Evolutionary conservation across 1,140 invertebrate genomes (phyloP).

Genomic region (Drosophila biarmipes): DNA sequence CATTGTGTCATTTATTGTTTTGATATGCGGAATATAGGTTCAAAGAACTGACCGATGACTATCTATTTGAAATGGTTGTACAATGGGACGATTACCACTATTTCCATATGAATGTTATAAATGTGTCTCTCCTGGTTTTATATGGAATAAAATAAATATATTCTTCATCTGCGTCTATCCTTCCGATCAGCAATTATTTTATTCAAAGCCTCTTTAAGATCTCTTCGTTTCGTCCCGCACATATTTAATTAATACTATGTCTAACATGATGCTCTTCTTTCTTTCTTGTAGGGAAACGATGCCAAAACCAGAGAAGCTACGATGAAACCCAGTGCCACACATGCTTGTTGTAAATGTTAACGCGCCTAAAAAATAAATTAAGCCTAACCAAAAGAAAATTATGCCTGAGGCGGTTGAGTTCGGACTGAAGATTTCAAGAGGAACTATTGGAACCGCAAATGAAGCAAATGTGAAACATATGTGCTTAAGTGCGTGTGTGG

Average conservation of each 20-base stretch:
- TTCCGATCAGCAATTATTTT: too few relatives aligned
- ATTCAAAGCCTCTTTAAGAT: background rate
- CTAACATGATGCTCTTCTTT: constrained; percentile 4
- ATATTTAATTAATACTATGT: constrained; percentile 1
- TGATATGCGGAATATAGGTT: background rate
- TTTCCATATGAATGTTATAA: background rate
- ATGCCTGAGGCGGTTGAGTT: constrained; percentile 29
- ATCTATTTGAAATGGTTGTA: constrained; percentile 2
- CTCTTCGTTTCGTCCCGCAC: background rate
- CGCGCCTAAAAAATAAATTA: constrained; percentile 7
- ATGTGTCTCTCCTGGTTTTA: too few relatives aligned
- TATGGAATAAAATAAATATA: too few relatives aligned
- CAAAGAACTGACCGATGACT: too few relatives aligned
- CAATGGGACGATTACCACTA: background rate
- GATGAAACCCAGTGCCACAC: constrained; percentile 32
- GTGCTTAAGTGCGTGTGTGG: constrained; percentile 25
- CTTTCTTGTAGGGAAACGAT: constrained; percentile 27
- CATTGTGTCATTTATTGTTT: constrained; percentile 16
- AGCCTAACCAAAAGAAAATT: constrained; percentile 6
- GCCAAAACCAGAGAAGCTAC: constrained; percentile 10
- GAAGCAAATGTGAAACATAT: constrained; percentile 72
- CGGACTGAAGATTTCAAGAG: constrained; percentile 28
- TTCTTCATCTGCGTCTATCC: too few relatives aligned
- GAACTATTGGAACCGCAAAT: constrained; percentile 9
- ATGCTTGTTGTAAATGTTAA: constrained; percentile 38